Evolutionary conservation across 2,113 vertebrate species (phyloP).

Genomic region (Heterochromis multidens): DNA sequence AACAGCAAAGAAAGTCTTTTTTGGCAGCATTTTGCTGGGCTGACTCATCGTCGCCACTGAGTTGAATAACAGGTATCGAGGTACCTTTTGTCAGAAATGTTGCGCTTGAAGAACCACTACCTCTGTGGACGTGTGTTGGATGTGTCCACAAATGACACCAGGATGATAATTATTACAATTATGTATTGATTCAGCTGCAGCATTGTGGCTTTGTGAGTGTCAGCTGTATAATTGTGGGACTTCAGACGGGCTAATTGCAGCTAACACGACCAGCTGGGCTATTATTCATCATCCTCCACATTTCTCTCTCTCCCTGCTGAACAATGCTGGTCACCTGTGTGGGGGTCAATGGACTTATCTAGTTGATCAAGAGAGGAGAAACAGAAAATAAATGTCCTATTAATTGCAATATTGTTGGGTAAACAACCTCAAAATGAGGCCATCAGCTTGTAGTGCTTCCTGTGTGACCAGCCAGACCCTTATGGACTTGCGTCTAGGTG

Average conservation of each 20-base stretch:
- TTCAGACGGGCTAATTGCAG: constrained; percentile 77
- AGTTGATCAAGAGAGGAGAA: constrained; percentile 42
- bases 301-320: constrained; percentile 51
- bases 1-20: neutral
- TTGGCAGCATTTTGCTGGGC: neutral
- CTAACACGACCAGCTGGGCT: constrained; percentile 70
- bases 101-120: constrained; percentile 36
- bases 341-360: constrained; percentile 50
- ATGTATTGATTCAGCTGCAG: constrained; percentile 74
- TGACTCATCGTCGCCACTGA: constrained; percentile 33
- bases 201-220: constrained; percentile 61
- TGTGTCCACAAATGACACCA: constrained; percentile 63
- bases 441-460: neutral
- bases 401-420: constrained; percentile 46
- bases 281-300: constrained; percentile 72
- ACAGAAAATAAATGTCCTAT: constrained; percentile 55
- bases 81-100: constrained; percentile 63
- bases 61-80: constrained; percentile 19
- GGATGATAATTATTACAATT: constrained; percentile 78
- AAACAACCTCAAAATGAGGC: constrained; percentile 34
- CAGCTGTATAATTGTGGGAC: constrained; percentile 77
- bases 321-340: constrained; percentile 53
- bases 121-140: constrained; percentile 58
- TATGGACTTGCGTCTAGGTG: neutral
- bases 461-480: neutral